Base-by-base conservation (phyloP, 2,888 invertebrate species). In the Ennomos fuscantarius region DNA sequence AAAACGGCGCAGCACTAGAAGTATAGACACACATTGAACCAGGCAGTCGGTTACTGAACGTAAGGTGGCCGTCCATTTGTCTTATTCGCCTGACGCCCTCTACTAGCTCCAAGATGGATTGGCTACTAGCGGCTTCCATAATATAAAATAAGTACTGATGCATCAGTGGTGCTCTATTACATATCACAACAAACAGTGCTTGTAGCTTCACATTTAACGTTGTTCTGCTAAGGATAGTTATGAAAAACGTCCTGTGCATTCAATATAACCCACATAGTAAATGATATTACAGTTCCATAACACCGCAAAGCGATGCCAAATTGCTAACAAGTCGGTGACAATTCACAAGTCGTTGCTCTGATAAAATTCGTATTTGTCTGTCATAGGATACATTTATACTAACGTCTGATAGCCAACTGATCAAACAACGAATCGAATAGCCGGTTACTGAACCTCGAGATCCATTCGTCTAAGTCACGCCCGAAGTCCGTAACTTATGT, bases 81-180 rank as follows among this genome's bases (percentile, higher is more conserved):
- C 80, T 80, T 69, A 74, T 80, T 82, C 74, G 78, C 76, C 65
- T 56, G 63, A 48, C 63, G 53, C 54, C 56, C 52, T 54, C 60
- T 61, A 73, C 68, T 60, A 62, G 66, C 74, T 68, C 68, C 70
- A 77, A 82, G 80, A 82, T 81, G 78, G 80, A 87, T 85, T 74
- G 76, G 72, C 74, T 70, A 71, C 74, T 70, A 71, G 72, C 74
- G 37, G 32, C 34, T 46, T 41, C 44, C 55, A 37, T 51, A 32
- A 5, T 50, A 46, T 31, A 11, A 34, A 6, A 24, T 2, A 24
- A 1, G 33, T 31, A 53, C 68, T 64, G 55, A 49, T 60, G 55
- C 74, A 76, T 79, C 78, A 78, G 73, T 62, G 68, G 63, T 70
- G 73, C 66, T 66, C 65, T 58, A 69, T 60, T 64, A 68, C 62